Conservation (phyloP, 2,113 vertebrate species). For the Mustela nigripes region DNA sequence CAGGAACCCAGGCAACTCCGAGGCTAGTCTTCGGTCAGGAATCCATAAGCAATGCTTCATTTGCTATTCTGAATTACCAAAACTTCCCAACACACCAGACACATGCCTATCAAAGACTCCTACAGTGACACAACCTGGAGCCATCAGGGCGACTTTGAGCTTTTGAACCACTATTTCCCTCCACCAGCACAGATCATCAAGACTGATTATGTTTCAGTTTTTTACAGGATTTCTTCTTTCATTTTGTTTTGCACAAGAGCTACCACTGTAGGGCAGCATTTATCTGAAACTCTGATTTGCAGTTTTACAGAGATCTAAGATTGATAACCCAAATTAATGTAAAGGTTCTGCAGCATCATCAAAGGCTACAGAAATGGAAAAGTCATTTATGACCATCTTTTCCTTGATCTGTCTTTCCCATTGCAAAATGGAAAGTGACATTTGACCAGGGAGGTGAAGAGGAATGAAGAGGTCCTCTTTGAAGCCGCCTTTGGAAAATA, state of each 20-base stretch:
- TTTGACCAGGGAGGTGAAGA: slow-evolving; percentile 22
- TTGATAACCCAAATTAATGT: slow-evolving; percentile 55
- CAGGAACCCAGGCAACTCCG: neutral
- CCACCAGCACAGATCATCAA: slow-evolving; percentile 42
- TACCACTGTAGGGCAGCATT: slow-evolving; percentile 48
- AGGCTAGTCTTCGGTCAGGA: neutral
- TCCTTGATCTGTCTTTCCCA: slow-evolving; percentile 51
- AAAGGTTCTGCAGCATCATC: slow-evolving; percentile 39
- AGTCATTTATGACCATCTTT: slow-evolving; percentile 18
- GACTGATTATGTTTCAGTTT: slow-evolving; percentile 42
- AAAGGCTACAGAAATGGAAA: slow-evolving; percentile 49
- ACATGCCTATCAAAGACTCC: neutral
- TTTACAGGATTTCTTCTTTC: slow-evolving; percentile 32
- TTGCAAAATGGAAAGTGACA: slow-evolving; percentile 53
- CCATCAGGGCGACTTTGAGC: neutral
- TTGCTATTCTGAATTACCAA: neutral
- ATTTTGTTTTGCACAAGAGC: slow-evolving; percentile 63
- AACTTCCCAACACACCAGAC: slow-evolving; percentile 16
- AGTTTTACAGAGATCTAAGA: slow-evolving; percentile 29
- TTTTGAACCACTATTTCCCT: slow-evolving; percentile 18
- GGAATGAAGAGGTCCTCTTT: slow-evolving; percentile 38
- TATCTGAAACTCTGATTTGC: slow-evolving; percentile 41
- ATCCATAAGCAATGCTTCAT: neutral
- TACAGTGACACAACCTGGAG: slow-evolving; percentile 43
- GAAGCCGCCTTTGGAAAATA: slow-evolving; percentile 50